Evolutionary conservation across 2,113 vertebrate genomes (phyloP).

Genomic region (Plestiodon gilberti): DNA sequence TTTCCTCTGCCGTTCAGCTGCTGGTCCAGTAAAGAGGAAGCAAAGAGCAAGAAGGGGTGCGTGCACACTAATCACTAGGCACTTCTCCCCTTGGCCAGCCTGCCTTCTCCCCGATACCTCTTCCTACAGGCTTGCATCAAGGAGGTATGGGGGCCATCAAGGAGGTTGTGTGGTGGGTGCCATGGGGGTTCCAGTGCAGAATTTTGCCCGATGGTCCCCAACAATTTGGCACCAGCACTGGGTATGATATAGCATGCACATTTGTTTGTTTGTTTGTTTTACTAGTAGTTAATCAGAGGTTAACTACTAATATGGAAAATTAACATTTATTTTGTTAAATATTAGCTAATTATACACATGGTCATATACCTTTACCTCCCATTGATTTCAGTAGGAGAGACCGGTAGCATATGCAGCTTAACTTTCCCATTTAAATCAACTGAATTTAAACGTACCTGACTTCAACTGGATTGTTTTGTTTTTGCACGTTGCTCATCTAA

Average conservation of each 20-base stretch:
- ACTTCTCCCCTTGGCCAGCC: too few species aligned
- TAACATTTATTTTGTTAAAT: neutral
- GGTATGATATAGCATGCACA: neutral
- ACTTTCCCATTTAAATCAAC: neutral
- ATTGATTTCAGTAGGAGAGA: neutral
- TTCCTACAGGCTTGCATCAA: too few species aligned
- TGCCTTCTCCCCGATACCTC: too few species aligned
- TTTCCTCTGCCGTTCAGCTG: too few species aligned
- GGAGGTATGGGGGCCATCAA: too few species aligned
- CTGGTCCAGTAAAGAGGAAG: too few species aligned
- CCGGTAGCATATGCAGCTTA: neutral
- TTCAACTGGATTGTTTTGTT: neutral
- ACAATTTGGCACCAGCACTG: neutral
- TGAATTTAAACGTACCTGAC: neutral
- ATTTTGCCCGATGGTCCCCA: too few species aligned
- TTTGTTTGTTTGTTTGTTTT: constrained; percentile 43
- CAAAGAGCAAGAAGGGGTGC: too few species aligned
- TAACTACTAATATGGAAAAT: constrained; percentile 30
- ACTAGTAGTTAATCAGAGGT: constrained; percentile 28
- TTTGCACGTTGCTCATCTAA: neutral
- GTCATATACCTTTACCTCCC: neutral
- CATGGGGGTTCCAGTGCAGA: too few species aligned
- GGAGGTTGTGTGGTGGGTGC: too few species aligned
- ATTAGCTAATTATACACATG: neutral
- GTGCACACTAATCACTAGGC: too few species aligned